Conservation (phyloP, 1,140 invertebrate species). For the Probaryconus sp. region DNA sequence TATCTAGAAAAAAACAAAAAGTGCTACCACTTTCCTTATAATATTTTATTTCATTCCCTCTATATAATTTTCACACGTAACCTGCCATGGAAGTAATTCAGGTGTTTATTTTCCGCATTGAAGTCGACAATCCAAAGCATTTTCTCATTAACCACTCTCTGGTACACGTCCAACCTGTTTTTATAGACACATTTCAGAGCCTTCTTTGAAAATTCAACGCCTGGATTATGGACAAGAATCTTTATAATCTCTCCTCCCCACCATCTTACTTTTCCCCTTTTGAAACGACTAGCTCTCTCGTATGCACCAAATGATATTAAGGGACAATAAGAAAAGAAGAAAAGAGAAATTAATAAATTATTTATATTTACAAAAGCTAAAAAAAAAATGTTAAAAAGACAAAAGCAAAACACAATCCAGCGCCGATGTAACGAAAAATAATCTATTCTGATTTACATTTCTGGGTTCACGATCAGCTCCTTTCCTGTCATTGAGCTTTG, state of each 20-base stretch:
- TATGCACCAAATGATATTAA: slow-evolving; percentile 53
- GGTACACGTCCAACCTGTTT: background rate
- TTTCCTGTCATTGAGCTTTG: slow-evolving; percentile 80
- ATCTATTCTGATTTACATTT: slow-evolving; percentile 79
- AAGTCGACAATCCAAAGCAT: slow-evolving; percentile 8
- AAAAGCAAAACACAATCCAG: slow-evolving; percentile 65
- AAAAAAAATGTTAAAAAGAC: slow-evolving; percentile 46
- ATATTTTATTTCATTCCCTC: slow-evolving; percentile 27
- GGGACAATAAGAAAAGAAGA: slow-evolving; percentile 67
- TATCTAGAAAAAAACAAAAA: slow-evolving; percentile 13
- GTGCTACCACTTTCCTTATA: slow-evolving; percentile 13
- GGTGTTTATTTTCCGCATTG: slow-evolving; percentile 32
- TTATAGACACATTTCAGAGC: slow-evolving; percentile 13
- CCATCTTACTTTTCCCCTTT: slow-evolving; percentile 27
- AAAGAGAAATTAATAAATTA: slow-evolving; percentile 48
- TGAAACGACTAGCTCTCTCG: slow-evolving; percentile 45
- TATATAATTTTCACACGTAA: slow-evolving; percentile 17
- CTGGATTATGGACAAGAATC: slow-evolving; percentile 57
- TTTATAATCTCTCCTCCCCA: slow-evolving; percentile 41
- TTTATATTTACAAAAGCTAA: slow-evolving; percentile 26
- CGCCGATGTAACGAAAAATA: slow-evolving; percentile 77
- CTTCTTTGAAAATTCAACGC: slow-evolving; percentile 41
- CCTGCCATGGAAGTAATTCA: slow-evolving; percentile 40
- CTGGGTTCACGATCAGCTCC: slow-evolving; percentile 79
- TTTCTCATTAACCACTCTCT: background rate